These are phyloP conservation scores for Tortricodes alternella DNA, from an alignment of 2,888 invertebrate species.

Conservation along the genomic window DNA sequence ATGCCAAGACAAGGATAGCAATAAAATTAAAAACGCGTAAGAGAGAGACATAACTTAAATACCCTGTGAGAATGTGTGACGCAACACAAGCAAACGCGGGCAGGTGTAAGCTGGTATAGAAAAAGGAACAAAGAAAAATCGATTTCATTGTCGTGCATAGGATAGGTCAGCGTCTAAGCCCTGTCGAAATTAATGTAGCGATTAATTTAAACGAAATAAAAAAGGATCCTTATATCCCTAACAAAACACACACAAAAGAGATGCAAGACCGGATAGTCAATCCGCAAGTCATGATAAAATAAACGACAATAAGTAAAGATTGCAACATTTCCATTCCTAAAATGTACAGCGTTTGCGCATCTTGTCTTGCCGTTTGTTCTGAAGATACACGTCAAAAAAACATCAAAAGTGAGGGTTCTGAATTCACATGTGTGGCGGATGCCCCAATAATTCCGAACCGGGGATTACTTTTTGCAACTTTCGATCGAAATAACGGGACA, in stretches of 20 bases:
- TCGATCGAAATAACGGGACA: slow-evolving; percentile 30
- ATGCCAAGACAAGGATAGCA: slow-evolving; percentile 57
- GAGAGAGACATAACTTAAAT: slow-evolving; percentile 65
- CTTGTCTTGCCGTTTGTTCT: no score
- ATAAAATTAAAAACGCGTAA: slow-evolving; percentile 35
- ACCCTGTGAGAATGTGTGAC: slow-evolving; percentile 70
- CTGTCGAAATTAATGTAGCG: slow-evolving; percentile 27
- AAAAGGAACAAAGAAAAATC: slow-evolving; percentile 65
- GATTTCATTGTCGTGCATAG: slow-evolving; percentile 53
- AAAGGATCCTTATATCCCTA: not conserved
- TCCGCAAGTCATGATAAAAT: no score
- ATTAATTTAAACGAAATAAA: slow-evolving; percentile 6
- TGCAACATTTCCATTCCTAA: no score
- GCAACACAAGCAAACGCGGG: slow-evolving; percentile 64
- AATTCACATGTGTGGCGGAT: slow-evolving; percentile 50
- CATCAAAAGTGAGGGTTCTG: slow-evolving; percentile 44
- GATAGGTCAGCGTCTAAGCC: slow-evolving; percentile 63
- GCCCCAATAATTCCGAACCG: slow-evolving; percentile 50
- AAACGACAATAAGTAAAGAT: no score
- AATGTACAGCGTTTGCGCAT: no score
- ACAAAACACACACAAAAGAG: not conserved
- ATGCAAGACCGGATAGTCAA: not conserved
- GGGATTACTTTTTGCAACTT: slow-evolving; percentile 36
- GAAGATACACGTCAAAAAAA: slow-evolving; percentile 42
- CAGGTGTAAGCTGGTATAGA: slow-evolving; percentile 71